phyloP scores from a whole-genome alignment of 2,113 vertebrate genomes.

The Polypterus bichir region DNA sequence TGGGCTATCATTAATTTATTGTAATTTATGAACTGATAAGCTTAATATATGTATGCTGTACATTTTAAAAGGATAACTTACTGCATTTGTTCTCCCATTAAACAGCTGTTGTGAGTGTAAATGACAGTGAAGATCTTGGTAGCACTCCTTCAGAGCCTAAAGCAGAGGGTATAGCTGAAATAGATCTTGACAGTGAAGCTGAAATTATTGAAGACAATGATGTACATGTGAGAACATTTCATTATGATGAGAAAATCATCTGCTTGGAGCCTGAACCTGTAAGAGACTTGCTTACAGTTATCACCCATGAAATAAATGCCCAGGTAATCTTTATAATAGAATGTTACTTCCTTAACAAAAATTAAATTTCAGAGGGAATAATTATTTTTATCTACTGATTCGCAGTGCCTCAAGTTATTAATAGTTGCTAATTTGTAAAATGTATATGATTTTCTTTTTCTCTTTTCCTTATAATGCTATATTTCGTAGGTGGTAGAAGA shows the following conservation, averaged over 20 bases:
- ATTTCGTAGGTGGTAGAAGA: slow-evolving; percentile 13
- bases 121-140: slow-evolving; percentile 51
- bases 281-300: slow-evolving; percentile 28
- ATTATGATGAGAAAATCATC: slow-evolving; percentile 31
- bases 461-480: background rate
- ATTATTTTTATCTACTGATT: too few relatives aligned
- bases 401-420: too few relatives aligned
- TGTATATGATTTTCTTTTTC: background rate
- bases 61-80: background rate
- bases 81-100: slow-evolving; percentile 1
- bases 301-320: slow-evolving; percentile 30
- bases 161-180: slow-evolving; percentile 27
- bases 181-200: slow-evolving; percentile 50
- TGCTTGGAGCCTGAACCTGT: slow-evolving; percentile 8
- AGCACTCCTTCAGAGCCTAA: slow-evolving; percentile 39
- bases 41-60: background rate
- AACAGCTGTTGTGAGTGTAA: slow-evolving; percentile 54
- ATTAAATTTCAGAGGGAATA: too few relatives aligned
- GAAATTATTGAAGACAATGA: slow-evolving; percentile 53
- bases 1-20: too few relatives aligned
- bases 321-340: slow-evolving; percentile 26
- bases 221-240: slow-evolving; percentile 32
- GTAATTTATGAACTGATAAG: too few relatives aligned
- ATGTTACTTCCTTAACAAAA: too few relatives aligned
- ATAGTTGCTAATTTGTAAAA: background rate